Percentiles rank a stretch among this genome's conserved stretches.
These are phyloP conservation scores for Tadarida brasiliensis DNA, from an alignment of 2,797 vertebrate genomes.

Conservation along the genomic window DNA sequence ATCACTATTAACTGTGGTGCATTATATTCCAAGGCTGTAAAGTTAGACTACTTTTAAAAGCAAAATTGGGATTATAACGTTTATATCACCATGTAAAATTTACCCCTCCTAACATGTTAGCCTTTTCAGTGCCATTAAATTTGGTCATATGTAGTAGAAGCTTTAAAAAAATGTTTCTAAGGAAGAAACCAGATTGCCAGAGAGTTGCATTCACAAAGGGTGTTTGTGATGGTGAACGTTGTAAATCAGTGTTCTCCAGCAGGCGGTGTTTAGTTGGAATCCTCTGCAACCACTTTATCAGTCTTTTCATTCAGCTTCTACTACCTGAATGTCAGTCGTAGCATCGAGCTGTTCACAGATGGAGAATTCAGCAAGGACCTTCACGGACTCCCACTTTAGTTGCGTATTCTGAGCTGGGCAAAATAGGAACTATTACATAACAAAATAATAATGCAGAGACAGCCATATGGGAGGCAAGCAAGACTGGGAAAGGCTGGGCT, in stretches of 20 bases:
- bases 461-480: background rate
- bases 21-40: background rate
- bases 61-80: background rate
- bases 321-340: background rate
- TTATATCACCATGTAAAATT: background rate
- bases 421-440: background rate
- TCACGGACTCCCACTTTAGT: background rate
- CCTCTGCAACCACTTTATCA: background rate
- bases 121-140: background rate
- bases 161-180: background rate
- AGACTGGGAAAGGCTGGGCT: background rate
- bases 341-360: background rate
- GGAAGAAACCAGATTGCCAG: background rate
- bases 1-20: background rate
- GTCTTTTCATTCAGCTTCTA: background rate
- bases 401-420: background rate
- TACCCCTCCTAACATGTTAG: background rate
- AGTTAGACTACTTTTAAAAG: constrained; percentile 18
- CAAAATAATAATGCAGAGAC: background rate
- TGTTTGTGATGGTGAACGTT: background rate
- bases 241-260: no score
- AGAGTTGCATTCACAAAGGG: background rate
- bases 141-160: background rate
- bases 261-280: background rate
- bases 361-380: background rate